Percentiles rank a stretch among this genome's conserved stretches.
Conservation (phyloP, 2,113 vertebrate species). For the Phyllostomus hastatus region DNA sequence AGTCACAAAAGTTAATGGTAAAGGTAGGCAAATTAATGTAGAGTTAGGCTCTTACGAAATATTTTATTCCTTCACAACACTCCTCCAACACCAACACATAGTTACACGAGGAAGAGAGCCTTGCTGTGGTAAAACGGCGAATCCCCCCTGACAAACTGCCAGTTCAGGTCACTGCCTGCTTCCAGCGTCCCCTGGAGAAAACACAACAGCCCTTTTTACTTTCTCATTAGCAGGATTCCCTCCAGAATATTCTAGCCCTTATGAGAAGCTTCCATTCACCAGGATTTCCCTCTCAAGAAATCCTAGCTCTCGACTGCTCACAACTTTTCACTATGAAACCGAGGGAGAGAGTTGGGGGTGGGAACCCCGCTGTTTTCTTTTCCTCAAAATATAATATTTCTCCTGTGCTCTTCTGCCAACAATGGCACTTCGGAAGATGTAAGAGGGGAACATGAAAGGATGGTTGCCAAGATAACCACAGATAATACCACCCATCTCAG, state of each 20-base stretch:
- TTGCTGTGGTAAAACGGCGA: not conserved
- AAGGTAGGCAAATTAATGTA: not conserved
- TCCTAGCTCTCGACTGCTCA: constrained; percentile 46
- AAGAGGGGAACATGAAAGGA: not conserved
- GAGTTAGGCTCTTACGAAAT: not conserved
- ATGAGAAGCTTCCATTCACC: constrained; percentile 61
- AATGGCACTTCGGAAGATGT: constrained; percentile 51
- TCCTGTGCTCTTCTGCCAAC: constrained; percentile 50
- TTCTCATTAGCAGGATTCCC: constrained; percentile 57
- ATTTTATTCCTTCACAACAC: not conserved
- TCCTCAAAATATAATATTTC: constrained; percentile 61
- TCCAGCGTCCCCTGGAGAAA: not conserved
- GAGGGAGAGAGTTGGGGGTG: not conserved
- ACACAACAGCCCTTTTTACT: constrained; percentile 37
- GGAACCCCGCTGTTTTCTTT: constrained; percentile 60
- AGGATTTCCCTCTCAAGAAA: constrained; percentile 51
- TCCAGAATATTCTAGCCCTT: constrained; percentile 67
- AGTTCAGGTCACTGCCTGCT: not conserved
- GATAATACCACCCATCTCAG: not conserved
- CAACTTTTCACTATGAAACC: constrained; percentile 45
- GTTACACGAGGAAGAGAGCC: not conserved
- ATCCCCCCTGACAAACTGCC: not conserved
- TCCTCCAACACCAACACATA: not conserved
- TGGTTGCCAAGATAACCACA: constrained; percentile 35
- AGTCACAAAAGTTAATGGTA: not conserved